phyloP scores from a whole-genome alignment of 2,888 invertebrate genomes.

The Eulithis prunata region DNA sequence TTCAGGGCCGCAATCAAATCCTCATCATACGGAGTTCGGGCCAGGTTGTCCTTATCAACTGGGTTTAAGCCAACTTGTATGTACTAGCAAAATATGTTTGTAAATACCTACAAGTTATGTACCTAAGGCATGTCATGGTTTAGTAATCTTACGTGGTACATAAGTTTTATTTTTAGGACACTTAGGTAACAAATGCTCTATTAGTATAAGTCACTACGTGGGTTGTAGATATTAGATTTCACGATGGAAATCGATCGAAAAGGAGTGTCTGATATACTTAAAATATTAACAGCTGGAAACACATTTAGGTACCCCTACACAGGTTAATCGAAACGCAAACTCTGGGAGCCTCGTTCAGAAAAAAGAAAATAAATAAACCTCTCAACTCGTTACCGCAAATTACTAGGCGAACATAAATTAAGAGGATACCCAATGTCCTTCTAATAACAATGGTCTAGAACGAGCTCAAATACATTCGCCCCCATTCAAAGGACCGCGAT shows the following conservation, averaged over 20 bases:
- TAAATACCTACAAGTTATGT: neutral
- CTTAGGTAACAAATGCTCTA: too few species aligned
- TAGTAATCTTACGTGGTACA: too few species aligned
- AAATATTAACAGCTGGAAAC: too few species aligned
- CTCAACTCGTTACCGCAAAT: conserved; percentile 28
- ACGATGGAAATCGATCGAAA: too few species aligned
- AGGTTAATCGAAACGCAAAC: neutral
- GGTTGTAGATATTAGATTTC: too few species aligned
- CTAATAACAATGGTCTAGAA: conserved; percentile 33
- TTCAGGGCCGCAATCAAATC: conserved; percentile 49
- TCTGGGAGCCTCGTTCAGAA: neutral
- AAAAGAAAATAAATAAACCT: conserved; percentile 9
- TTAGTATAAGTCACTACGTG: too few species aligned
- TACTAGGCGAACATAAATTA: conserved; percentile 35
- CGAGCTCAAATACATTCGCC: conserved; percentile 29
- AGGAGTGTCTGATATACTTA: too few species aligned
- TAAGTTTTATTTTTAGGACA: too few species aligned
- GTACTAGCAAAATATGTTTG: conserved; percentile 24
- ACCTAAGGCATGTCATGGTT: too few species aligned
- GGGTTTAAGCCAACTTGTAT: conserved; percentile 52
- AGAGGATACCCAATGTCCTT: conserved; percentile 34
- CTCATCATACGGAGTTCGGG: conserved; percentile 43
- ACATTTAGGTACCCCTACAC: too few species aligned
- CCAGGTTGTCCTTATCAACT: conserved; percentile 49
- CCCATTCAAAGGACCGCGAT: conserved; percentile 36